Percentiles rank a stretch among this genome's conserved stretches.
Conservation (phyloP, 1,140 invertebrate species). For the Triops cancriformis region DNA sequence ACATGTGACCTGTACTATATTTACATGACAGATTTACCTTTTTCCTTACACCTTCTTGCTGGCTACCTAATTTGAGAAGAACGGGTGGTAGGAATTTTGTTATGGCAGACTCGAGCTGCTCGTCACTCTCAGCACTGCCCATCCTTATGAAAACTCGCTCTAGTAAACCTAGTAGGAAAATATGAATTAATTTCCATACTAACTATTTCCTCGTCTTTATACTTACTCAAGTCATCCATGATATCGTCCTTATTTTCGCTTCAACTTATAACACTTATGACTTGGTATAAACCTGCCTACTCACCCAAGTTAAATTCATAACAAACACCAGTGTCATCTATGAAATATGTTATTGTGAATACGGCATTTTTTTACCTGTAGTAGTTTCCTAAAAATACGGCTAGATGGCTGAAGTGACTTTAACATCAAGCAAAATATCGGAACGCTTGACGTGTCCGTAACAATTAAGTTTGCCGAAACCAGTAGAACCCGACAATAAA, state of each 20-base stretch:
- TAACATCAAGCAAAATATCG: not conserved
- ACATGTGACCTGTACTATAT: not conserved
- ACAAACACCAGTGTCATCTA: too few relatives aligned
- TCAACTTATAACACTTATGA: not conserved
- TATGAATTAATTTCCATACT: not conserved
- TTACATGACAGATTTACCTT: constrained; percentile 48
- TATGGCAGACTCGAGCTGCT: constrained; percentile 71
- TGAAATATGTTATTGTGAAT: too few relatives aligned
- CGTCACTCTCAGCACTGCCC: constrained; percentile 77
- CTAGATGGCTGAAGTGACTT: too few relatives aligned
- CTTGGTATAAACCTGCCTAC: not conserved
- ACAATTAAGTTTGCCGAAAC: not conserved
- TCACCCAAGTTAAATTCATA: not conserved
- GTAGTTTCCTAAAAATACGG: too few relatives aligned
- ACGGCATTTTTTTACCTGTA: too few relatives aligned
- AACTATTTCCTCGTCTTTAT: not conserved
- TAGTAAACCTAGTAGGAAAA: constrained; percentile 53
- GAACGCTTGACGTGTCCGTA: not conserved
- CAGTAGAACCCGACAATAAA: not conserved
- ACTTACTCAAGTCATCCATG: constrained; percentile 20
- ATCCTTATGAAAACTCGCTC: constrained; percentile 81
- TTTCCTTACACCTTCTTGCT: constrained; percentile 71
- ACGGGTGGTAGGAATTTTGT: constrained; percentile 81
- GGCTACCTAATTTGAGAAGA: constrained; percentile 74
- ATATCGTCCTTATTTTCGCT: not conserved